Percentiles rank a stretch among this genome's conserved stretches.
These are phyloP conservation scores for Gopherus flavomarginatus DNA, from an alignment of 2,113 vertebrate genomes.

Conservation along the genomic window DNA sequence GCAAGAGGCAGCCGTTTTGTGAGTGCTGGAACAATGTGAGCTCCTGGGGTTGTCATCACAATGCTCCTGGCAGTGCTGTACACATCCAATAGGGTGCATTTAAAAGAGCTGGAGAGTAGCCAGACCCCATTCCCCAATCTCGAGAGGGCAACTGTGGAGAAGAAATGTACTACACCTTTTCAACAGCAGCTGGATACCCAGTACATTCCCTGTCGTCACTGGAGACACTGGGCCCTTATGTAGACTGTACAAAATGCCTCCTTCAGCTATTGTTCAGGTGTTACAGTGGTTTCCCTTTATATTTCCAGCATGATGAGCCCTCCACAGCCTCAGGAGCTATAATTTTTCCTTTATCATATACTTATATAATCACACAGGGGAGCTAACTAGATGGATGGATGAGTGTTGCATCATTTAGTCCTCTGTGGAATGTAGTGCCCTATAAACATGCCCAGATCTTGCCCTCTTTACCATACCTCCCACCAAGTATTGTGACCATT, in stretches of 20 bases:
- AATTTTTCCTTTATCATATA: not conserved
- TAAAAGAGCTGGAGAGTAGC: not conserved
- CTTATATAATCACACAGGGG: not conserved
- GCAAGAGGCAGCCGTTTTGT: not conserved
- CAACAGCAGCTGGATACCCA: not conserved
- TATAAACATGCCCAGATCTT: not conserved
- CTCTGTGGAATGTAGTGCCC: not conserved
- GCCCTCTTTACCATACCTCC: not conserved
- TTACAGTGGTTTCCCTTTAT: not conserved
- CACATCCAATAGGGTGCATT: not conserved
- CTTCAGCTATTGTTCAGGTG: not conserved
- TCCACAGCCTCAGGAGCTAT: not conserved
- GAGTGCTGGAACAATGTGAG: not conserved
- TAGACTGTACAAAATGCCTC: not conserved
- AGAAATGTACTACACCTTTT: not conserved
- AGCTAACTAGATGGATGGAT: not conserved
- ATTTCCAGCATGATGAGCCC: not conserved
- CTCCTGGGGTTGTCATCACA: not conserved
- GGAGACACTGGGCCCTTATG: not conserved
- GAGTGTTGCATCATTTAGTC: not conserved
- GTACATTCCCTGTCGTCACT: rapidly evolving
- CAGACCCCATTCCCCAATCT: not conserved
- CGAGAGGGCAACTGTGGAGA: too few relatives aligned
- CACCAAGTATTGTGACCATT: constrained; percentile 1
- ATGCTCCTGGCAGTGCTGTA: not conserved